Base-by-base conservation (phyloP, 2,113 vertebrate genomes). In the Megalops atlanticus region DNA sequence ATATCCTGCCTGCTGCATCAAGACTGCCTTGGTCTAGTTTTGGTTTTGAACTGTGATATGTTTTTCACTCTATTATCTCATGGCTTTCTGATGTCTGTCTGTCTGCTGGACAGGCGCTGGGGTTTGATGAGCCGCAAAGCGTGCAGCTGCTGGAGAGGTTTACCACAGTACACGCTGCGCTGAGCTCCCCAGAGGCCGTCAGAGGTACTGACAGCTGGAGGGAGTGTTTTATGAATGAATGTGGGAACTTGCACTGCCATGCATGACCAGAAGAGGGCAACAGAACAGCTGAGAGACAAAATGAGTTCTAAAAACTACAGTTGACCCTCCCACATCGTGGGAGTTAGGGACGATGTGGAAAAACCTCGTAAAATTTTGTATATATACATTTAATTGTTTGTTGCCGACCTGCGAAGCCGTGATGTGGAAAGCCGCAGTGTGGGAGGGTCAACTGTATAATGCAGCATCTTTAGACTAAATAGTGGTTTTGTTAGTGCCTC, bases 61-160 rank as follows among this genome's bases (percentile, higher is more conserved):
- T 78, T 14, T 33, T 3, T 74, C 24, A 76, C 11, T 76, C 33
- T 77, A 78, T 47, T 1, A 52, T 33, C 15, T 80, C 24, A 49
- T 36, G 38, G 27, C 68, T 52, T 49, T 49, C 43, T 31, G 18
- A 43, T 35, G 31, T 58, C 12, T 78, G 54, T 77, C 16, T 76
- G 52, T 86, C 16, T 76, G 52, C 85, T 39, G 80, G 68, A 73
- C 81, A 95, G 94, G 93, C 93, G 36, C 82, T 90, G 39, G 94
- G 94, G 47, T 93, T 94, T 89, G 92, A 94, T 33, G 91, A 94
- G 83, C 78, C 90, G 58, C 93, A 95, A 77, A 93, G 94, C 74
- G 81, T 91, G 4, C 49, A 81, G 0, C 83, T 95, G 73, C 87
- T 96, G 83, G 92, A 95, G 49, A 92, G 89, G 79, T 93, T 87